Base-by-base conservation (phyloP, 2,888 invertebrate genomes). In the Perizoma affinitatum region DNA sequence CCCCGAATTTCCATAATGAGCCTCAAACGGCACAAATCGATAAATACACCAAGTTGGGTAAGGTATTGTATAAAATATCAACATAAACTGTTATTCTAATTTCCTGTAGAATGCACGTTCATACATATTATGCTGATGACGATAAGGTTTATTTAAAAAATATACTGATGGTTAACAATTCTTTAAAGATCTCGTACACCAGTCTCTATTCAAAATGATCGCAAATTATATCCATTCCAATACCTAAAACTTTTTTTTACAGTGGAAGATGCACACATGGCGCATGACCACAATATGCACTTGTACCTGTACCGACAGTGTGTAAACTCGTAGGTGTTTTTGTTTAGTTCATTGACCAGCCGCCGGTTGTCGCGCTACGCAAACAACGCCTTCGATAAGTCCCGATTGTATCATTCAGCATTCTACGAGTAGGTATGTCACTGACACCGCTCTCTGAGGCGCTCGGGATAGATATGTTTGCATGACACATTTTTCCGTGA, bases 291-390 rank as follows among this genome's bases (percentile, higher is more conserved):
- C 72, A 69, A 66, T 69, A 73, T 72, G 73, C 73, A 71, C 68
- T 68, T 69, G 74, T 75, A 66, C 66, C 22, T 22, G 38, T 3
- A 38, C 38, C 5, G 38, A 74, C 71, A 75, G 76, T 80, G 75
- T 80, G 74, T 80, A 78, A 80, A 72, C 77, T 78, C 80, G 85
- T 84, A 85, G 84, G 84, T 87, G 87, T 88, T 90, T 90, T 87
- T 89, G 84, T 90, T 90, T 90, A 85, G 90, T 91, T 90, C 91
- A 90, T 88, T 90, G 90, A 91, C 91, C 91, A 90, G 84, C 74
- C 76, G 74, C 70, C 76, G 76, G 76, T 75, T 79, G 86, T 81
- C 84, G 84, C 79, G 81, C 84, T 83, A 84, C 83, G 86, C 90
- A 90, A 90, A 91, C 90, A 89, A 83, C 87, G 81, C 80, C 83